A percentile compares a stretch with the other conserved stretches of the same genome.
These are phyloP conservation scores for Melierax canorus DNA, from an alignment of 2,113 vertebrate species.

Conservation along the genomic window DNA sequence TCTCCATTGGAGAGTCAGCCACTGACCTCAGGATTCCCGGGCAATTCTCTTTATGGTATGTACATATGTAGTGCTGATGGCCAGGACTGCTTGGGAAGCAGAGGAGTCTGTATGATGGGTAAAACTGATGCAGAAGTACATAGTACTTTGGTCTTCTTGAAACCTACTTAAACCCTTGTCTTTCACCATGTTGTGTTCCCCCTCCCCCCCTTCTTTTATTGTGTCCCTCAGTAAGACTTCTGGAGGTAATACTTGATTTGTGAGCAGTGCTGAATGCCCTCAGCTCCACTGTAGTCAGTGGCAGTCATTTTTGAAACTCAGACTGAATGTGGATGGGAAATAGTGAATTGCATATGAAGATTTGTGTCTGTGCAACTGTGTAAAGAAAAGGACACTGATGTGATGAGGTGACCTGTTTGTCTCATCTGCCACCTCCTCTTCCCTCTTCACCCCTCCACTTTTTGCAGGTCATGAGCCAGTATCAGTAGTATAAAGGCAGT, in stretches of 20 bases:
- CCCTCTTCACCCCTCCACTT: neutral
- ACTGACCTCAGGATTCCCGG: neutral
- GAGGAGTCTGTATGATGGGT: neutral
- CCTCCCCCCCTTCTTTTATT: neutral
- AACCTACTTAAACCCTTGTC: neutral
- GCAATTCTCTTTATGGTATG: neutral
- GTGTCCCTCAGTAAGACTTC: neutral
- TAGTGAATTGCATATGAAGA: neutral
- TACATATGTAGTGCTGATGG: rapidly evolving
- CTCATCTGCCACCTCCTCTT: neutral
- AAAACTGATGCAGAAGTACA: neutral
- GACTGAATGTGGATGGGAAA: neutral
- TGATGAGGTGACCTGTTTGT: neutral
- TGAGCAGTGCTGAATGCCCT: neutral
- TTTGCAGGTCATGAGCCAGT: neutral
- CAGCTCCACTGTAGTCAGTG: neutral
- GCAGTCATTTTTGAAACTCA: neutral
- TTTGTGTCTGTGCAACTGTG: neutral
- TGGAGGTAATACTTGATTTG: neutral
- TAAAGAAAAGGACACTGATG: neutral
- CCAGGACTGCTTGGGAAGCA: neutral
- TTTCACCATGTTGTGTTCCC: neutral
- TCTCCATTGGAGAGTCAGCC: neutral
- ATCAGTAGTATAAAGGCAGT: neutral
- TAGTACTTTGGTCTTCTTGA: neutral